Evolutionary conservation across 2,113 vertebrate species (phyloP).

Genomic region (Illadopsis cleaveri): DNA sequence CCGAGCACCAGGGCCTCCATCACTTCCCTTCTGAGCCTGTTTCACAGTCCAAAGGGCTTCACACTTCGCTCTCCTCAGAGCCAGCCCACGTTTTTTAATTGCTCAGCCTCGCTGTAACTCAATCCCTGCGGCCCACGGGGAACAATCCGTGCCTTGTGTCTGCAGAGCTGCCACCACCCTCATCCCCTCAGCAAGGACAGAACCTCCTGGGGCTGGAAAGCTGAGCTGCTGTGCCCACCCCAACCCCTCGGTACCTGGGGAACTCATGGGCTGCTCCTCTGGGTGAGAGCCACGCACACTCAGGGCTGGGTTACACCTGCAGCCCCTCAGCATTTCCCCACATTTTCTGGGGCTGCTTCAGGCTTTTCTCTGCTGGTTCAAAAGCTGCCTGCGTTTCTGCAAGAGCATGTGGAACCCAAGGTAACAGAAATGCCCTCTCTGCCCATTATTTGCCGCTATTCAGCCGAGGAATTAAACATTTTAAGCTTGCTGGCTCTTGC

Average conservation of each 20-base stretch:
- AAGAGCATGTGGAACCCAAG: not conserved
- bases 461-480: not conserved
- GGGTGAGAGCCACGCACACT: fast-evolving
- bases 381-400: not conserved
- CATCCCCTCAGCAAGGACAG: not conserved
- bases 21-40: not conserved
- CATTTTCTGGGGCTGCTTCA: not conserved
- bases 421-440: not conserved
- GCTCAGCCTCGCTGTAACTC: not conserved
- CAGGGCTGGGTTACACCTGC: not conserved
- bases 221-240: not conserved
- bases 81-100: not conserved
- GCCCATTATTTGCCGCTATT: not conserved
- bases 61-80: not conserved
- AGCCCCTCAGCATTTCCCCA: not conserved
- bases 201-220: not conserved
- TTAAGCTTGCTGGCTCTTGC: not conserved
- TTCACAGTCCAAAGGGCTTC: not conserved
- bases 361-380: not conserved
- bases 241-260: not conserved
- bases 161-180: not conserved
- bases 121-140: fast-evolving
- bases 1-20: not conserved
- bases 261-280: not conserved
- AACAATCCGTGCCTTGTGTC: not conserved